Base-by-base conservation (phyloP, 2,113 vertebrate species). In the Tonatia bakeri region DNA sequence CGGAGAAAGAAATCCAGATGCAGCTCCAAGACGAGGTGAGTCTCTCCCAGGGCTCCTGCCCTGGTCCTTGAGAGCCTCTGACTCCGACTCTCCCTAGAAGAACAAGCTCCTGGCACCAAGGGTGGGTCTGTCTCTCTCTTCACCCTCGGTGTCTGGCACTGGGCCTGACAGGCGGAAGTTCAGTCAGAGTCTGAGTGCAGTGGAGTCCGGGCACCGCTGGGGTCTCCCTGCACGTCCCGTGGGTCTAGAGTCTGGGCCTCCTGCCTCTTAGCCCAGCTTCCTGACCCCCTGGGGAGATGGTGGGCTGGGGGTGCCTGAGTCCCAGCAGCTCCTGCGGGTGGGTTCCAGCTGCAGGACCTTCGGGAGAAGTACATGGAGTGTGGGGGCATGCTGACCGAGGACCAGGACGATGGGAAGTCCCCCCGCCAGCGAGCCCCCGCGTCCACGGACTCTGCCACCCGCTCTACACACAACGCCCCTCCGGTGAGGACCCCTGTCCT, bases 401-500 rank as follows among this genome's bases (percentile, higher is more conserved):
- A 99, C 7, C 98, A 93, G 96, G 98, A 99, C 97, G 99, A 99
- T 97, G 98, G 98, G 3, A 99, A 99, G 98, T 98, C 98, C 97
- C 98, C 99, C 92, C 97, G 98, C 16, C 99, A 99, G 97, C 99
- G 98, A 91, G 98, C 97, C 79, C 67, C 0, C 0, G 95, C 98
- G 2, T 99, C 99, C 52, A 98, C 98, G 96, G 98, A 99, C 97
- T 99, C 98, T 0, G 98, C 99, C 96, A 98, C 99, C 97, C 98
- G 98, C 65, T 99, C 99, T 97, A 85, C 99, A 59, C 98, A 98
- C 0, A 98, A 99, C 1, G 97, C 99, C 73, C 99, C 99, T 73
- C 97, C 99, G 99, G 99, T 99, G 98, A 98, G 98, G 0, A 38
- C 1, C 17, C 22, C 0, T 56, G 2, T 24, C 50, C 7, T 5